Percentiles rank a stretch among this genome's conserved stretches.
phyloP scores from a whole-genome alignment of 2,888 invertebrate genomes.

The Tipula confusa region DNA sequence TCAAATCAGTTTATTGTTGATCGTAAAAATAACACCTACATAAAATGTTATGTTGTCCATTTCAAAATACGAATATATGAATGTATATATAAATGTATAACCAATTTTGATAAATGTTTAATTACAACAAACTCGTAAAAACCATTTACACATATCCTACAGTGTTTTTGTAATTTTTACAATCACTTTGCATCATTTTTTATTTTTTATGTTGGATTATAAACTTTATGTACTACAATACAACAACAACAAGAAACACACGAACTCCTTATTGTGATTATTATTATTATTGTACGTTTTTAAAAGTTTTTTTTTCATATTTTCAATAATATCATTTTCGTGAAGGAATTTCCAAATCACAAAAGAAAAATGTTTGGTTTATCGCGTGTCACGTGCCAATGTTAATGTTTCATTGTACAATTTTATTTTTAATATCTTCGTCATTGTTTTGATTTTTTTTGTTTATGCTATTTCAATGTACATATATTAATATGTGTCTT shows the following conservation, averaged over 20 bases:
- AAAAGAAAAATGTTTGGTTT: background rate
- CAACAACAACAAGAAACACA: background rate
- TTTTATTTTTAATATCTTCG: background rate
- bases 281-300: background rate
- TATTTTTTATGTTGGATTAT: background rate
- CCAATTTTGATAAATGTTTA: conserved; percentile 9
- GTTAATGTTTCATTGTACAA: conserved; percentile 27
- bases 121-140: conserved; percentile 3
- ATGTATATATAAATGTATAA: background rate
- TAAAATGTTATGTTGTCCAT: background rate
- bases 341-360: conserved; percentile 28
- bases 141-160: conserved; percentile 20
- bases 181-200: background rate
- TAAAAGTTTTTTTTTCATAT: background rate
- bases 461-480: background rate
- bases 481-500: background rate
- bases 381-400: conserved; percentile 30
- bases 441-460: conserved; percentile 3
- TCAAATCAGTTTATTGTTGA: background rate
- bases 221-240: background rate
- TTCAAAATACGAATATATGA: background rate
- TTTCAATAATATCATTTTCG: conserved; percentile 27
- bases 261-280: conserved; percentile 25
- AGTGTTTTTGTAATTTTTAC: background rate
- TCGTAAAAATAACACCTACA: background rate